phyloP scores from a whole-genome alignment of 2,113 vertebrate genomes.

The Picathartes gymnocephalus region DNA sequence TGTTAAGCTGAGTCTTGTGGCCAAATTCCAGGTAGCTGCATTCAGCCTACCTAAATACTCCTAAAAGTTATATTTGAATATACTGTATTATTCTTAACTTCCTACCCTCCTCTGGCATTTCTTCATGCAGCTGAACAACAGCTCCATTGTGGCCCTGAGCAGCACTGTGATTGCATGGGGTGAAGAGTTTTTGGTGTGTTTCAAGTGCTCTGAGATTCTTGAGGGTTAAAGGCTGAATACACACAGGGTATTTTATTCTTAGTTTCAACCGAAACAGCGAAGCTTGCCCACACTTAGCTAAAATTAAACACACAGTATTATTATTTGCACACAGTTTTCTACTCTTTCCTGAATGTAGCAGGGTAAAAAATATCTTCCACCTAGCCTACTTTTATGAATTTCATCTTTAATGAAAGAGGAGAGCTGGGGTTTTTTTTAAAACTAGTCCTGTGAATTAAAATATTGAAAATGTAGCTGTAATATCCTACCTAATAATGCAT shows the following conservation, averaged over 20 bases:
- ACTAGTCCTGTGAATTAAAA: not conserved
- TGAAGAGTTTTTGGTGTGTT: conserved; percentile 13
- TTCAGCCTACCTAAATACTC: conserved; percentile 55
- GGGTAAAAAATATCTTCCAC: not conserved
- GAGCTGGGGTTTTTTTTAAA: not conserved
- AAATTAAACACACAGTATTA: not conserved
- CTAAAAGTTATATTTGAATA: conserved; percentile 49
- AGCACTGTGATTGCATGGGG: not conserved
- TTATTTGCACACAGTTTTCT: not conserved
- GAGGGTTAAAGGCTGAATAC: not conserved
- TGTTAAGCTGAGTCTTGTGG: conserved; percentile 51
- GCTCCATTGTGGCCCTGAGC: conserved; percentile 32
- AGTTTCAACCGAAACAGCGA: not conserved
- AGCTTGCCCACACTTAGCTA: not conserved
- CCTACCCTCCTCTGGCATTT: conserved; percentile 14
- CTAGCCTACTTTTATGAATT: not conserved
- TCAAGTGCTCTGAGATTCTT: not conserved
- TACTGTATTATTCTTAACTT: conserved; percentile 44
- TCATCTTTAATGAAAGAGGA: not conserved
- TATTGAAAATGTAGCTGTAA: not conserved
- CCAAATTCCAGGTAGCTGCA: conserved; percentile 50
- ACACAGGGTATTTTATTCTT: not conserved
- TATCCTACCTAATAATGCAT: not conserved
- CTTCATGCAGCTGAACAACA: conserved; percentile 20
- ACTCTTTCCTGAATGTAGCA: not conserved